Evolutionary conservation across 2,888 invertebrate species (phyloP), one percentile per base, ranked within the genome.

Genomic region (Agrotis ipsilon): DNA sequence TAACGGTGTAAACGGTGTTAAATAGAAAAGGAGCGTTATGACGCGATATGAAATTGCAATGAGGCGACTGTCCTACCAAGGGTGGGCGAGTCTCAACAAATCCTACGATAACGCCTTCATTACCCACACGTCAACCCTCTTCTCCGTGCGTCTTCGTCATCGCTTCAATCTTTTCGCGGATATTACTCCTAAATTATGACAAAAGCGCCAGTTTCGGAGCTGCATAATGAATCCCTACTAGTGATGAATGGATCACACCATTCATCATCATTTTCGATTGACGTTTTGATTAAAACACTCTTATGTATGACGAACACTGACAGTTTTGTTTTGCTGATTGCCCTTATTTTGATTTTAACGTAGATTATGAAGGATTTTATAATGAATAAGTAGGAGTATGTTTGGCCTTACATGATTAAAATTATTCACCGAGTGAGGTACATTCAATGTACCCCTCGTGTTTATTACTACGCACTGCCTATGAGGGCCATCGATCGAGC

Each of bases 171-270:
- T 95, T 93, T 94, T 92, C 90, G 91, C 94, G 94, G 94, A 96
- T 94, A 95, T 96, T 95, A 94, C 92, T 87, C 92, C 92, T 90
- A 93, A 94, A 93, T 94, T 94, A 94, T 94, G 93, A 93, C 92
- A 93, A 92, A 93, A 92, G 92, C 88, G 90, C 84, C 86, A 90
- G 88, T 92, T 91, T 89, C 89, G 83, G 88, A 86, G 87, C 87
- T 92, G 91, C 92, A 93, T 92, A 92, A 93, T 92, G 91, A 93
- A 89, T 89, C 89, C 83, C 62, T 62, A 75, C 86, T 84, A 78
- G 88, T 94, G 93, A 94, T 94, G 87, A 93, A 94, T 93, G 91
- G 86, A 89, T 78, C 87, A 82, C 88, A 90, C 61, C 71, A 79
- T 79, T 79, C 71, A 80, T 79, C 78, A 80, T 89, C 83, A 89